These are phyloP conservation scores for Drosophila rhopaloa DNA, from an alignment of 1,140 invertebrate species.

Conservation along the genomic window DNA sequence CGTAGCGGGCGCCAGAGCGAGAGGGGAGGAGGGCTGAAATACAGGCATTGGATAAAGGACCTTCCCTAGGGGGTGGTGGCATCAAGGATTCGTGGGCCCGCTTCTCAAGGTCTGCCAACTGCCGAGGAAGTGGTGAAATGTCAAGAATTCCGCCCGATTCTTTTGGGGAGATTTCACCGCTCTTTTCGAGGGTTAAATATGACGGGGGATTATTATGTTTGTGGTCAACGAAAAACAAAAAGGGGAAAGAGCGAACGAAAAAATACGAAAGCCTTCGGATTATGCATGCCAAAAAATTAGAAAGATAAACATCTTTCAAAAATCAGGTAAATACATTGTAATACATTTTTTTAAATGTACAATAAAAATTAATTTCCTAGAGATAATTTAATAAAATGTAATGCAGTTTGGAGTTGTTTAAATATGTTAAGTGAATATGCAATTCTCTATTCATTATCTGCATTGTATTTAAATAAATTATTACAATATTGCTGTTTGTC, in stretches of 20 bases:
- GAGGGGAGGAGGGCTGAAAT: constrained; percentile 19
- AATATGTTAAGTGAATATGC: too few species aligned
- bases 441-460: too few species aligned
- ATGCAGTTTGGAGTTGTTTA: too few species aligned
- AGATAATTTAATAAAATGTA: too few species aligned
- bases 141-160: constrained; percentile 25
- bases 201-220: constrained; percentile 24
- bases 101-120: constrained; percentile 1
- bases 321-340: too few species aligned
- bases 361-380: too few species aligned
- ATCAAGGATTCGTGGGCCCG: constrained; percentile 15
- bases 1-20: constrained; percentile 7
- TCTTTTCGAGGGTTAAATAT: constrained; percentile 20
- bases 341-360: too few species aligned
- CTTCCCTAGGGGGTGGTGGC: constrained; percentile 14
- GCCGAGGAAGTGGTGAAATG: constrained; percentile 40
- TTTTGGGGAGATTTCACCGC: constrained; percentile 26
- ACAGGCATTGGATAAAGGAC: constrained; percentile 38
- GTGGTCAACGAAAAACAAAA: constrained; percentile 2
- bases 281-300: too few species aligned
- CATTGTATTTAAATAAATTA: too few species aligned
- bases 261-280: background rate
- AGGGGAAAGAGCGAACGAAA: too few species aligned
- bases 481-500: too few species aligned
- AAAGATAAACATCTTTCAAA: too few species aligned